phyloP scores from a whole-genome alignment of 2,888 invertebrate genomes.

The Polydrusus pterygomalis region DNA sequence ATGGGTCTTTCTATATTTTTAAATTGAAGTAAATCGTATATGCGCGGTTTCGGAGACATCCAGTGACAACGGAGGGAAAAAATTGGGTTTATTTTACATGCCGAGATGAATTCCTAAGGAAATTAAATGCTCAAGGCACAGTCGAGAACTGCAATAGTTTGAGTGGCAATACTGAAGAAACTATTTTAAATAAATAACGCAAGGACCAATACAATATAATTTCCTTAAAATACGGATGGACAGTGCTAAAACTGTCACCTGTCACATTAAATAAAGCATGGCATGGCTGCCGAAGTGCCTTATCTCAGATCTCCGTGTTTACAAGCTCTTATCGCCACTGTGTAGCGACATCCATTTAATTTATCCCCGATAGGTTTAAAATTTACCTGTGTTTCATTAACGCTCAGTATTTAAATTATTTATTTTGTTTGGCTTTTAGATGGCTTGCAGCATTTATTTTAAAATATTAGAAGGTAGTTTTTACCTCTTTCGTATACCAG shows the following conservation, averaged over 20 bases:
- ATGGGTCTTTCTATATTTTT: too few species aligned
- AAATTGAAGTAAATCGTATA: too few species aligned
- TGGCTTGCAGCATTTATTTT: not conserved
- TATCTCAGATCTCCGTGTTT: conserved; percentile 61
- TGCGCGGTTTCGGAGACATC: too few species aligned
- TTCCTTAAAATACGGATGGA: conserved; percentile 23
- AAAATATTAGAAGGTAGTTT: not conserved
- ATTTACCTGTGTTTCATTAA: conserved; percentile 35
- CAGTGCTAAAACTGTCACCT: conserved; percentile 46
- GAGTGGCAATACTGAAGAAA: too few species aligned
- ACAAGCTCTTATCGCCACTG: conserved; percentile 63
- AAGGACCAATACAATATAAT: too few species aligned
- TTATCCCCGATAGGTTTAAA: conserved; percentile 40
- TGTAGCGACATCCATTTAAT: conserved; percentile 41
- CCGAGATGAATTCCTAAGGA: too few species aligned
- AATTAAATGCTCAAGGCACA: too few species aligned
- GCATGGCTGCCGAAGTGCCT: conserved; percentile 39
- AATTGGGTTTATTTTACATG: too few species aligned
- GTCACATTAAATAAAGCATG: conserved; percentile 36
- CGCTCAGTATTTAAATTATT: conserved; percentile 14
- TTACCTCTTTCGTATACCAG: too few species aligned
- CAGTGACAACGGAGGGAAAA: too few species aligned
- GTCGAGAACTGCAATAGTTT: too few species aligned
- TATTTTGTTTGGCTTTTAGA: not conserved
- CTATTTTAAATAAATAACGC: too few species aligned